Evolutionary conservation across 1,140 invertebrate genomes (phyloP).

Genomic region (Ptiloglossa arizonensis): DNA sequence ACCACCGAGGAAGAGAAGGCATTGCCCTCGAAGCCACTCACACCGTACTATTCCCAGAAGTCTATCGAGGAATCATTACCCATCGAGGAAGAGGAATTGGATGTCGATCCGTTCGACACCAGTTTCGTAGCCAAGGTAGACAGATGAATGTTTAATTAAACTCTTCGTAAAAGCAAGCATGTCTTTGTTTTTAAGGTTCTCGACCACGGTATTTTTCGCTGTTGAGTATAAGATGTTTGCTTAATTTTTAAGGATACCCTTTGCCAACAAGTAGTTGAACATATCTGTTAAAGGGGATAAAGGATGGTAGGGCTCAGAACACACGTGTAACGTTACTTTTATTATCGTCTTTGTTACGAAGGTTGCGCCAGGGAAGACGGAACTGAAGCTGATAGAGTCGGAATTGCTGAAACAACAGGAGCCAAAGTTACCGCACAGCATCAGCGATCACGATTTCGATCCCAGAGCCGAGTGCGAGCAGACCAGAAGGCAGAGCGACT

Average conservation of each 20-base stretch:
- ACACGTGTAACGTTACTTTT: no score
- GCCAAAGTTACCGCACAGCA: conserved; percentile 73
- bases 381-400: conserved; percentile 88
- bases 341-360: no score
- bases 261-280: no score
- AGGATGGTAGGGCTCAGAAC: no score
- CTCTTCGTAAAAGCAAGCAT: no score
- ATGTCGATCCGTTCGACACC: conserved; percentile 91
- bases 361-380: conserved; percentile 87
- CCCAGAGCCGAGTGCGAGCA: conserved; percentile 76
- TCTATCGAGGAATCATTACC: conserved; percentile 77
- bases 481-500: conserved; percentile 67
- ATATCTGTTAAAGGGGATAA: no score
- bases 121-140: conserved; percentile 85
- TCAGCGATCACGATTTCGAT: conserved; percentile 85
- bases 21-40: conserved; percentile 86
- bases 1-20: conserved; percentile 83
- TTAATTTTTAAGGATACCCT: no score
- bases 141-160: no score
- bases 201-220: no score
- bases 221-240: no score
- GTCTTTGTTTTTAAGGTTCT: no score
- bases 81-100: conserved; percentile 76
- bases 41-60: conserved; percentile 88
- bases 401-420: conserved; percentile 82